Conservation (phyloP, 1,140 invertebrate species). For the Meloidogyne exigua region DNA sequence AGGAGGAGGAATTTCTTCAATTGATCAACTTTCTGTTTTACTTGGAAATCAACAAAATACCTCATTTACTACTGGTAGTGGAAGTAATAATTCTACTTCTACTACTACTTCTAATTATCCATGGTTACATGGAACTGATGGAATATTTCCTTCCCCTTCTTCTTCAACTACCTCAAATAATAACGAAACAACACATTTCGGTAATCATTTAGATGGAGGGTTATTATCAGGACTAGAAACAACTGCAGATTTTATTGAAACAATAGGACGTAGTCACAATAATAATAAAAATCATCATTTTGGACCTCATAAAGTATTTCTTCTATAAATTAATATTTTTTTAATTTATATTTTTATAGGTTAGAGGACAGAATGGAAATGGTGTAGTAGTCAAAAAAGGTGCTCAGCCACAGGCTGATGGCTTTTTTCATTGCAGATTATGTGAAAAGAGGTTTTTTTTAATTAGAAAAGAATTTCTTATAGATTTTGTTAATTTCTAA, state of each 20-base stretch:
- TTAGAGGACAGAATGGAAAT: not conserved
- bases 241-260: not conserved
- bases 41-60: conserved; percentile 14
- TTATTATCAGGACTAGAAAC: not conserved
- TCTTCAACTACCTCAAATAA: conserved; percentile 43
- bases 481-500: not conserved
- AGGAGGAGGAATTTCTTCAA: not conserved
- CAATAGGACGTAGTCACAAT: not conserved
- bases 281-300: conserved; percentile 8
- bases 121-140: conserved; percentile 46
- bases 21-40: conserved; percentile 2
- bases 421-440: conserved; percentile 62
- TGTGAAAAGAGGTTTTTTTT: conserved; percentile 53
- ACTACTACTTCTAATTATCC: conserved; percentile 29
- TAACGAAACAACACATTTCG: conserved; percentile 16
- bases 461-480: not conserved
- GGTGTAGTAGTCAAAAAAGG: conserved; percentile 50
- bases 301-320: not conserved
- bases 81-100: not conserved
- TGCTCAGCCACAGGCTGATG: conserved; percentile 62
- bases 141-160: conserved; percentile 48
- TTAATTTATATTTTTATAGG: not conserved
- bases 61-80: not conserved
- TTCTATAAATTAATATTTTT: not conserved
- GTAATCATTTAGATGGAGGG: not conserved